A percentile compares a stretch with the other conserved stretches of the same genome.
Evolutionary conservation across 2,797 vertebrate species (phyloP).

Genomic region (Sebastes steindachneri): DNA sequence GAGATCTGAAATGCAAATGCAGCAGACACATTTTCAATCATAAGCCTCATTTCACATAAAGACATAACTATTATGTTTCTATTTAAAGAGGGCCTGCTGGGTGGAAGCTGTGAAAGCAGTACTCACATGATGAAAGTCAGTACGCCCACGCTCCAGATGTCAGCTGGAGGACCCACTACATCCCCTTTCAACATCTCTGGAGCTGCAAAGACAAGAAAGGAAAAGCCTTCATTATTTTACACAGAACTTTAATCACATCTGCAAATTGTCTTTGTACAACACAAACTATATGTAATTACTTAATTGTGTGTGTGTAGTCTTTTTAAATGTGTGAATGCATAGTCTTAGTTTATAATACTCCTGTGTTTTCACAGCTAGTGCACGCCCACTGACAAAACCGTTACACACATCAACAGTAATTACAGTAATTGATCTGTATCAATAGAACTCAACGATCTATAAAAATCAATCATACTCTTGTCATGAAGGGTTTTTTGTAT

Average conservation of each 20-base stretch:
- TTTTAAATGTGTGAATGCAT: neutral
- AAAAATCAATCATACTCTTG: neutral
- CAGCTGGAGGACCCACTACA: constrained; percentile 93
- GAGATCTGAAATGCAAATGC: neutral
- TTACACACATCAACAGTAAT: neutral
- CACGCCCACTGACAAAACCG: neutral
- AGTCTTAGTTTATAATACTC: neutral
- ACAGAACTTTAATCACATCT: neutral
- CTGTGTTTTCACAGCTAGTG: neutral
- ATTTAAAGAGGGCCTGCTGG: constrained; percentile 19
- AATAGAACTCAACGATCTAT: neutral
- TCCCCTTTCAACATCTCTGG: constrained; percentile 98
- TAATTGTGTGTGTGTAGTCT: neutral
- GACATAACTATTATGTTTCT: neutral
- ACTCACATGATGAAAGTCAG: constrained; percentile 97
- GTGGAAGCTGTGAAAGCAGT: constrained; percentile 41
- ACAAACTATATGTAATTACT: neutral
- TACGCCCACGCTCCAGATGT: constrained; percentile 95
- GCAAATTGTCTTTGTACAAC: neutral
- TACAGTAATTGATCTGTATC: neutral
- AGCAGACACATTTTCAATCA: neutral
- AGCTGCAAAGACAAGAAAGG: constrained; percentile 80
- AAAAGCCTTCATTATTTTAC: neutral
- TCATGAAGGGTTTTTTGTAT: neutral
- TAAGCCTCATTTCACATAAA: neutral